Evolutionary conservation across 2,113 vertebrate species (phyloP).

Genomic region (Paratilapia polleni): DNA sequence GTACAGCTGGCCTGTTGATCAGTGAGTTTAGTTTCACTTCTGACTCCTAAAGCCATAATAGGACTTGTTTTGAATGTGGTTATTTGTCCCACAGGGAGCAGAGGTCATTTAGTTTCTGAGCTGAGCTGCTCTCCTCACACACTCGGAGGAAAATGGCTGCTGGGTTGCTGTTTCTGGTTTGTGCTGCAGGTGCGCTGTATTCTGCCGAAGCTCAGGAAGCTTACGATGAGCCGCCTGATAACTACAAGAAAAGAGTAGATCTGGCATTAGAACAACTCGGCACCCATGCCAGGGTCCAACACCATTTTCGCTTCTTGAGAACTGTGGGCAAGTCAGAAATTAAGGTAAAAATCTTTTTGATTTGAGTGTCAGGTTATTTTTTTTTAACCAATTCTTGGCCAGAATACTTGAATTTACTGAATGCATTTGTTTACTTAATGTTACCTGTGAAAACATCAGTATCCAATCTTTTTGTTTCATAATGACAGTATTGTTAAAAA

Average conservation of each 20-base stretch:
- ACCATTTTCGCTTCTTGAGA: conserved; percentile 76
- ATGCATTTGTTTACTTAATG: no score
- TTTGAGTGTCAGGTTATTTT: rapidly evolving
- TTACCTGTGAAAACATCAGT: neutral
- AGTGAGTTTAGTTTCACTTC: neutral
- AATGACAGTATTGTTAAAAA: neutral
- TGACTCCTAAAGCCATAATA: conserved; percentile 25
- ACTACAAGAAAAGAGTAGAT: conserved; percentile 67
- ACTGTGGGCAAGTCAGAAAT: conserved; percentile 52
- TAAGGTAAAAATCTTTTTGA: conserved; percentile 55
- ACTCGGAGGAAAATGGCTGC: conserved; percentile 63
- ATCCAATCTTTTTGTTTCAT: neutral
- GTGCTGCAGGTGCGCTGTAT: conserved; percentile 46
- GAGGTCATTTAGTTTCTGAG: conserved; percentile 10
- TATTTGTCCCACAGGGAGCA: no score
- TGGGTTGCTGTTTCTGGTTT: conserved; percentile 55
- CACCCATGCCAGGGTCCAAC: conserved; percentile 37
- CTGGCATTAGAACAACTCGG: conserved; percentile 62
- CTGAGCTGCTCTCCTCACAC: conserved; percentile 8
- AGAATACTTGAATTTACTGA: no score
- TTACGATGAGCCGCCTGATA: conserved; percentile 29
- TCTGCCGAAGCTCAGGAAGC: conserved; percentile 39
- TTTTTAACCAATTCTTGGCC: neutral
- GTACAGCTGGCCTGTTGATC: neutral
- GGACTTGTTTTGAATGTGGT: conserved; percentile 54